Evolutionary conservation across 1,140 invertebrate species (phyloP).

Genomic region (Seison nebaliae): DNA sequence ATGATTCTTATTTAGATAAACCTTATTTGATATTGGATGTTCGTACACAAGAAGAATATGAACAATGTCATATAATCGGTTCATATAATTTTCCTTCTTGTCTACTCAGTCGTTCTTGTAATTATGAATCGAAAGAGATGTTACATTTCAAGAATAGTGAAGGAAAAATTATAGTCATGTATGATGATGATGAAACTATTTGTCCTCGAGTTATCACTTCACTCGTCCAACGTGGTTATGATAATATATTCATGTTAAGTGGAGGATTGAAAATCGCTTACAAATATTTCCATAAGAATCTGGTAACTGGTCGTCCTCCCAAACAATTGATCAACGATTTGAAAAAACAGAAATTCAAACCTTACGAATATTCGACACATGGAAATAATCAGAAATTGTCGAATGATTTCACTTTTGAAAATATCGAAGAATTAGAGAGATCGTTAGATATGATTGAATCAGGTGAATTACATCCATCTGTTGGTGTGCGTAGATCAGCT

Average conservation of each 20-base stretch:
- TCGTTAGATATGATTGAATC: too few relatives aligned
- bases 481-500: too few relatives aligned
- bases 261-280: conserved; percentile 28
- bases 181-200: conserved; percentile 31
- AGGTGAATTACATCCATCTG: too few relatives aligned
- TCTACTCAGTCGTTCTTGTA: conserved; percentile 25
- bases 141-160: conserved; percentile 26
- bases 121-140: conserved; percentile 28
- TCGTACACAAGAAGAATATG: conserved; percentile 26
- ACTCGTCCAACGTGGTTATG: conserved; percentile 32
- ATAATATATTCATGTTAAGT: conserved; percentile 33
- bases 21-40: conserved; percentile 33
- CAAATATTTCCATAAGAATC: conserved; percentile 21
- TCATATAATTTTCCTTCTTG: conserved; percentile 26
- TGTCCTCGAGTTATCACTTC: conserved; percentile 26
- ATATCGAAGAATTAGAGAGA: too few relatives aligned
- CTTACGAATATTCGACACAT: too few relatives aligned
- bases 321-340: too few relatives aligned
- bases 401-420: too few relatives aligned
- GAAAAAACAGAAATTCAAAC: too few relatives aligned
- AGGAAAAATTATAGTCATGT: conserved; percentile 31
- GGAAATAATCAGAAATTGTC: too few relatives aligned
- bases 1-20: conserved; percentile 13
- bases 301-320: conserved; percentile 20
- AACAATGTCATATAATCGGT: conserved; percentile 26